Evolutionary conservation across 2,888 invertebrate genomes (phyloP).

Genomic region (Thera britannica): DNA sequence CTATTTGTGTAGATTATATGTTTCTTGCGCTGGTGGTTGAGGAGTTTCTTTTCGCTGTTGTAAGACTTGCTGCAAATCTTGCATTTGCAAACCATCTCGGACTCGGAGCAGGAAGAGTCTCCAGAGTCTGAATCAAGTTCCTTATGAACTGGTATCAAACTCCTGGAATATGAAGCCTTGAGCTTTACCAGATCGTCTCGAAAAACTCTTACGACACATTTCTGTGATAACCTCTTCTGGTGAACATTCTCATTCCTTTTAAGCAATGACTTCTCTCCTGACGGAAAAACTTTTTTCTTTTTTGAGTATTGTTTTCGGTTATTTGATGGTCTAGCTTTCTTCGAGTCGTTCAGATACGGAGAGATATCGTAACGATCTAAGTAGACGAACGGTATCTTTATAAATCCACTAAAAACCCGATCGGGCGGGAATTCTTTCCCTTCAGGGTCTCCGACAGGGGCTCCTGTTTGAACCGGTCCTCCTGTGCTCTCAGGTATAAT

Average conservation of each 20-base stretch:
- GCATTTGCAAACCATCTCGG: slow-evolving; percentile 58
- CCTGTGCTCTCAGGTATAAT: slow-evolving; percentile 27
- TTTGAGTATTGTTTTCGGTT: not conserved
- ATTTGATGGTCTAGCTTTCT: not conserved
- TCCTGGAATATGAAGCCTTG: slow-evolving; percentile 38
- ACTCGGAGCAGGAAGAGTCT: slow-evolving; percentile 39
- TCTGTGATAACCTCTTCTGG: slow-evolving; percentile 41
- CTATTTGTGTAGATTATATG: slow-evolving; percentile 63
- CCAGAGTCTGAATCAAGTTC: slow-evolving; percentile 48
- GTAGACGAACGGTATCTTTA: slow-evolving; percentile 56
- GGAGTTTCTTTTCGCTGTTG: slow-evolving; percentile 59
- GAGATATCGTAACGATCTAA: slow-evolving; percentile 61
- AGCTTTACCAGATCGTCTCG: slow-evolving; percentile 58
- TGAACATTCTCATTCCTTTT: slow-evolving; percentile 28
- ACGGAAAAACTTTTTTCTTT: slow-evolving; percentile 1
- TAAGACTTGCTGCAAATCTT: slow-evolving; percentile 71
- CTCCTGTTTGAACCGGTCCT: slow-evolving; percentile 37
- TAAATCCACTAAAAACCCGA: slow-evolving; percentile 59
- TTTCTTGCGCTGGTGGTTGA: slow-evolving; percentile 67
- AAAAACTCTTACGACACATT: slow-evolving; percentile 57
- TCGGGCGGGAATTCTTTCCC: slow-evolving; percentile 50
- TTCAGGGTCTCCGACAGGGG: slow-evolving; percentile 31
- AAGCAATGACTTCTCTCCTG: not conserved
- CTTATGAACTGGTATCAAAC: slow-evolving; percentile 7
- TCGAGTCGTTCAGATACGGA: slow-evolving; percentile 49